Evolutionary conservation across 2,888 invertebrate species (phyloP), one percentile per base, ranked within the genome.

Genomic region (Linnaemya vulpina): DNA sequence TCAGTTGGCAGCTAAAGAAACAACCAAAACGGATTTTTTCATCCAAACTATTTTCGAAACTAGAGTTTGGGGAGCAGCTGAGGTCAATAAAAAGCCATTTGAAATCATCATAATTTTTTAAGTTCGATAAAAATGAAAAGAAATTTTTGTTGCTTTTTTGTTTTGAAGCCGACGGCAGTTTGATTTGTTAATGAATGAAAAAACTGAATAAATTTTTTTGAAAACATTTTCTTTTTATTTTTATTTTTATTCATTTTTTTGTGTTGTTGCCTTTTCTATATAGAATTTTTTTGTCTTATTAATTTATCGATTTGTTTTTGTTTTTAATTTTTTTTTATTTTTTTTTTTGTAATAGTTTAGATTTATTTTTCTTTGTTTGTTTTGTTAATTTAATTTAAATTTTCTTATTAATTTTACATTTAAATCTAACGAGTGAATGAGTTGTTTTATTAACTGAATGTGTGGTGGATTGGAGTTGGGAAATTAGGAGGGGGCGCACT

Each of bases 171-270:
- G 74, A 11, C 81, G 80, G 81, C 25, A 35, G 17, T 43, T 67
- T n/a, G n/a, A n/a, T n/a, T 40, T 1, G 9, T 11, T n/a, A 22
- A 9, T 38, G 65, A 81, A 43, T 46, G 40, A 60, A 75, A 81
- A 74, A 74, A 68, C 46, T 65, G n/a, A 1, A 30, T 30, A 8
- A 17, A 11, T 22, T 73, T 81, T 80, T 81, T 81, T 81, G 67
- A 68, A 68, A 81, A 81, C 74, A 68, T 81, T 81, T 81, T 70
- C 62, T 68, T 68, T 74, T 82, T 71, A 76, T 82, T 82, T 75
- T 40, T 63, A 46, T 75, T 74, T 43, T 51, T 68, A n/a, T n/a
- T 43, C 20, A 40, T 58, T 43, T 76, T n/a, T 68, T 75, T 70
- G 8, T 65, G 60, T 49, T 58, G 15, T 30, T 25, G 25, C 3